Conservation (phyloP, 2,797 vertebrate genomes). For the Lophotriccus pileatus region DNA sequence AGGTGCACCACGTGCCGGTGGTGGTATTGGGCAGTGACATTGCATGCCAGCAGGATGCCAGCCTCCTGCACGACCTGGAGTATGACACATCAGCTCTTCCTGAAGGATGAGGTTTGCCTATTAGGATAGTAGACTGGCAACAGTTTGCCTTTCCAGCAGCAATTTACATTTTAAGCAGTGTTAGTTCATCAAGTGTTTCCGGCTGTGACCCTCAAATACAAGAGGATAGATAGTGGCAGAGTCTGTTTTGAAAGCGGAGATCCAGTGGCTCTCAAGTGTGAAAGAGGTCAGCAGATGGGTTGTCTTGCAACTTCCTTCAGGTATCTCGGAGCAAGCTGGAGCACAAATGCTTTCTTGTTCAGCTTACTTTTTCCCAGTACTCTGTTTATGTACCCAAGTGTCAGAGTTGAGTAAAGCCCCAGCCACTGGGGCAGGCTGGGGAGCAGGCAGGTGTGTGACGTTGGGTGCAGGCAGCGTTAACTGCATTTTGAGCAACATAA, state of each 20-base stretch:
- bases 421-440: fast-evolving
- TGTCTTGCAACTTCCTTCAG: background rate
- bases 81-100: fast-evolving
- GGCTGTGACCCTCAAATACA: fast-evolving
- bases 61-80: fast-evolving
- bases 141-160: background rate
- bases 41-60: background rate
- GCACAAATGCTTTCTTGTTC: background rate
- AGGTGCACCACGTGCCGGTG: fast-evolving
- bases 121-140: background rate
- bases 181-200: too few relatives aligned
- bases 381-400: background rate
- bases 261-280: background rate
- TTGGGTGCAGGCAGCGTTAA: background rate
- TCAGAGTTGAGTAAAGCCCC: fast-evolving
- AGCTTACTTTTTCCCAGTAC: background rate
- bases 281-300: background rate
- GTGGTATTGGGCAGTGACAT: fast-evolving
- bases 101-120: background rate
- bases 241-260: background rate
- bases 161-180: fast-evolving
- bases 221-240: fast-evolving
- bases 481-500: background rate
- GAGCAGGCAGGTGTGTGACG: fast-evolving
- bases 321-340: background rate